A percentile compares a stretch with the other conserved stretches of the same genome.
Conservation (phyloP, 2,888 invertebrate species). For the Ypsolopha sequella region DNA sequence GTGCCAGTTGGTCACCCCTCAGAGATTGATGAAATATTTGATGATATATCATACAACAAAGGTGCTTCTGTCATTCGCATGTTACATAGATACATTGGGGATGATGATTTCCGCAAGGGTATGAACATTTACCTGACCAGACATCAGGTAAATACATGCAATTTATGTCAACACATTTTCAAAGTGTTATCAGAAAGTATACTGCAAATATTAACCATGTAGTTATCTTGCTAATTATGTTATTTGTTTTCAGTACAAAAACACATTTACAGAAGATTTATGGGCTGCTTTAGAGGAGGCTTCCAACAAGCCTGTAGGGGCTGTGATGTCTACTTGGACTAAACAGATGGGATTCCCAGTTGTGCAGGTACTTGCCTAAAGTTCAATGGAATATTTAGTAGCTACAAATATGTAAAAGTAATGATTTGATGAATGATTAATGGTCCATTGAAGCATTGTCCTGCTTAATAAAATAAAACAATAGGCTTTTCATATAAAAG, state of each 20-base stretch:
- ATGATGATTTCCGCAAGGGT: slow-evolving; percentile 91
- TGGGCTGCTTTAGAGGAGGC: slow-evolving; percentile 92
- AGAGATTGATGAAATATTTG: slow-evolving; percentile 98
- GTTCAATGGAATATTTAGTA: too few species aligned
- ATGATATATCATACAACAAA: slow-evolving; percentile 96
- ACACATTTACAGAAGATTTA: slow-evolving; percentile 93
- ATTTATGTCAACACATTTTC: background rate
- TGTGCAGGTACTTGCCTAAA: slow-evolving; percentile 64
- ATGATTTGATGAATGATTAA: too few species aligned
- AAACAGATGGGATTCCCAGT: slow-evolving; percentile 96
- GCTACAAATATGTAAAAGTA: too few species aligned
- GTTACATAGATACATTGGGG: slow-evolving; percentile 94
- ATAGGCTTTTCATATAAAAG: too few species aligned
- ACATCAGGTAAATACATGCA: slow-evolving; percentile 69
- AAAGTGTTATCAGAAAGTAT: background rate
- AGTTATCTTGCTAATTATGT: background rate
- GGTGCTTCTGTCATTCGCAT: slow-evolving; percentile 95
- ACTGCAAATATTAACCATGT: background rate
- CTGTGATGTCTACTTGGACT: slow-evolving; percentile 97
- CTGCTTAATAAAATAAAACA: too few species aligned
- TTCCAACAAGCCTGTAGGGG: slow-evolving; percentile 89
- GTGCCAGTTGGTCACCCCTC: slow-evolving; percentile 94
- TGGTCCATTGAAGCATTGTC: too few species aligned
- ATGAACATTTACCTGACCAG: slow-evolving; percentile 91
- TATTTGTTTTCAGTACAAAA: slow-evolving; percentile 75